phyloP scores from a whole-genome alignment of 2,113 vertebrate genomes.

The Noctilio leporinus region DNA sequence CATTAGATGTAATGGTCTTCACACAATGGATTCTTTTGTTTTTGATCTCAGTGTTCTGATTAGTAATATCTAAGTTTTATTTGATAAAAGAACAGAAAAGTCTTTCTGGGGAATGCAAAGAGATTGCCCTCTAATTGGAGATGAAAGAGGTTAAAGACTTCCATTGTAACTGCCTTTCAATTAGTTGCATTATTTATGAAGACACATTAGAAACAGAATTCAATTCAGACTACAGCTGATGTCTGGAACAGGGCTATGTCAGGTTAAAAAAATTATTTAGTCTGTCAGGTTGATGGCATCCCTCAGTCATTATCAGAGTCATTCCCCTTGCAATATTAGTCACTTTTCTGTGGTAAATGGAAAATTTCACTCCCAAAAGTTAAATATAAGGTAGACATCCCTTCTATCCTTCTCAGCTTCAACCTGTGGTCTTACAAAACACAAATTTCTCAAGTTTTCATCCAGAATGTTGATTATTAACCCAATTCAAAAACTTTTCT shows the following conservation, averaged over 20 bases:
- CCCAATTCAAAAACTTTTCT: neutral
- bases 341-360: neutral
- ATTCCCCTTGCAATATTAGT: conserved; percentile 4
- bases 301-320: conserved; percentile 63
- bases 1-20: neutral
- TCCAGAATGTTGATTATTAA: neutral
- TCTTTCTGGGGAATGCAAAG: conserved; percentile 31
- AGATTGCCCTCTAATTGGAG: conserved; percentile 43
- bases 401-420: neutral
- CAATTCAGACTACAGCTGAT: conserved; percentile 64
- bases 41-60: conserved; percentile 40
- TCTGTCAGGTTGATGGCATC: conserved; percentile 59
- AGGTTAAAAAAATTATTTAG: conserved; percentile 69
- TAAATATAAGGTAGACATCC: conserved; percentile 21
- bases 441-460: neutral
- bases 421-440: neutral
- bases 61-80: conserved; percentile 22
- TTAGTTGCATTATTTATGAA: conserved; percentile 73
- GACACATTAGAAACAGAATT: conserved; percentile 71
- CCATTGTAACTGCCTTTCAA: conserved; percentile 65
- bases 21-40: conserved; percentile 27
- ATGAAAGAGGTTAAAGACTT: conserved; percentile 61
- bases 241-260: conserved; percentile 50
- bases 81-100: neutral
- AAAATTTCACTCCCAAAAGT: conserved; percentile 33